Evolutionary conservation across 2,888 invertebrate species (phyloP), one percentile per base, ranked within the genome.

Genomic region (Lepidochrysops patricia): DNA sequence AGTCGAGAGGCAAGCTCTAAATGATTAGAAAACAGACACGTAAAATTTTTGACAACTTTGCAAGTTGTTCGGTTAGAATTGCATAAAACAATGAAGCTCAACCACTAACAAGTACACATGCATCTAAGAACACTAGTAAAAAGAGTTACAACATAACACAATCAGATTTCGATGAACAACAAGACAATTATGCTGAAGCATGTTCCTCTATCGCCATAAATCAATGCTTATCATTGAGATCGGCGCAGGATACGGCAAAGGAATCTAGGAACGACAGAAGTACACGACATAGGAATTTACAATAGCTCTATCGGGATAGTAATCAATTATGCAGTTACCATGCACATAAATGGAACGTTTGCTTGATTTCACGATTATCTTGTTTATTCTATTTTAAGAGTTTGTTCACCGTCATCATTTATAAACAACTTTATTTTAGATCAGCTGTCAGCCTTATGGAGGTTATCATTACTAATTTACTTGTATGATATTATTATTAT

Each of bases 231-330:
- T 52, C 27, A 5, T 27, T 2, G 15, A 52, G 27, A 52, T 52
- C 52, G 61, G 63, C 70, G 66, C 63, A 66, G 69, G 63, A 66
- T 60, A 66, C 60, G 59, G 43, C 27, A 2, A 19, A 19, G 37
- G 54, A 60, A 60, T 52, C 25, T 19, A 23, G 25, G 57, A 25
- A 57, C 35, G 35, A 57, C 5, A 5, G 9, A 25, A 34, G 57
- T n/a, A 52, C 52, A 57, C 32, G 35, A 34, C 35, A 34, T 2
- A 25, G 57, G 57, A 57, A 57, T 57, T 35, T 34, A 25, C 25
- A 57, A 57, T 57, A 34, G 57, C 57, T 57, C 35, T 57, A 57
- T 57, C 57, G 6, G 35, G 23, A 34, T 57, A 7, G 27, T 52
- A 23, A 9, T 52, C 26, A 27, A 15, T 52, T 43, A 43, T 43